These are phyloP conservation scores for Plodia interpunctella DNA, from an alignment of 1,140 invertebrate species.

Conservation along the genomic window DNA sequence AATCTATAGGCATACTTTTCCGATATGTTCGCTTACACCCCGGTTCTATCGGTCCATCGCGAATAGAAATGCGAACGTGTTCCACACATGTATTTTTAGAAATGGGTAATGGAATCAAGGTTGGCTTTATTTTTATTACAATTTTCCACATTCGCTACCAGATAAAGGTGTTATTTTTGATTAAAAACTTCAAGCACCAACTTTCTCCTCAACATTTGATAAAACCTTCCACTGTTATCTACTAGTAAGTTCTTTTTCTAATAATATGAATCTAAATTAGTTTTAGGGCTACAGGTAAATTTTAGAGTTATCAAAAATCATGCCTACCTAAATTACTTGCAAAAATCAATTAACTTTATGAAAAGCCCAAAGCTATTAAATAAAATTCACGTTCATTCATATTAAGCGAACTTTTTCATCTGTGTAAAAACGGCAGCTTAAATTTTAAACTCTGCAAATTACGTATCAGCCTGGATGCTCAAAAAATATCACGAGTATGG, in stretches of 20 bases:
- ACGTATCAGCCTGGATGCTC: background rate
- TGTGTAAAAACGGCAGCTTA: background rate
- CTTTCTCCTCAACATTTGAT: too few species aligned
- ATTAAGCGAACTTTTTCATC: background rate
- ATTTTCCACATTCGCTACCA: background rate
- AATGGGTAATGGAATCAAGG: background rate
- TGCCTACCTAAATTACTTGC: too few species aligned
- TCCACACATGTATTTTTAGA: background rate
- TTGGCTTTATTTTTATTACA: background rate
- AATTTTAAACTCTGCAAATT: background rate
- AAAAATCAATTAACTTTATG: too few species aligned
- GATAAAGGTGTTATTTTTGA: background rate
- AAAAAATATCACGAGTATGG: background rate
- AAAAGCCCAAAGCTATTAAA: background rate
- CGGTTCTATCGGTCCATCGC: background rate
- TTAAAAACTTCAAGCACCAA: too few species aligned
- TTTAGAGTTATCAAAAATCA: too few species aligned
- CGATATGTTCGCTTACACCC: too few species aligned
- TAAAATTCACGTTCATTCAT: background rate
- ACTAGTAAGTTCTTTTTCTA: too few species aligned
- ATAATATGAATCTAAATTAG: too few species aligned
- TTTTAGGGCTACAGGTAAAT: too few species aligned
- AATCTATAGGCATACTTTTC: too few species aligned
- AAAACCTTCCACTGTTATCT: too few species aligned
- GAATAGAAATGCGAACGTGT: conserved; percentile 1